Percentiles rank a stretch among this genome's conserved stretches.
Evolutionary conservation across 2,113 vertebrate species (phyloP).

Genomic region (Epinephelus fuscoguttatus): DNA sequence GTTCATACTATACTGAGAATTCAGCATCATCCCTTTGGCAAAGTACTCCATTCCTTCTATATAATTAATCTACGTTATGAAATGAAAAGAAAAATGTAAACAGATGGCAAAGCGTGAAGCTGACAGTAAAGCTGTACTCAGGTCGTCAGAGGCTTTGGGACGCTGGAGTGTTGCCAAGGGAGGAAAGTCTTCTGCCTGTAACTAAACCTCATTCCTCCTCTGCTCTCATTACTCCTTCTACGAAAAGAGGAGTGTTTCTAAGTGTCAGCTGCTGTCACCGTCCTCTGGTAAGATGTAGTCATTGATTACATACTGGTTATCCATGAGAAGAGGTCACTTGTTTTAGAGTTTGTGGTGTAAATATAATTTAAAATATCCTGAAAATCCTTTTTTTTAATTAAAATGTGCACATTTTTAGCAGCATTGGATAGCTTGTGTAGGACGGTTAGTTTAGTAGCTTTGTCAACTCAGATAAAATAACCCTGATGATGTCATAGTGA

Average conservation of each 20-base stretch:
- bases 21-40: slow-evolving; percentile 33
- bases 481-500: slow-evolving; percentile 11
- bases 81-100: slow-evolving; percentile 21
- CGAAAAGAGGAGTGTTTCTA: not conserved
- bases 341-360: not conserved
- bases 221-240: not conserved
- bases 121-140: not conserved
- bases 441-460: not conserved
- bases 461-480: not conserved
- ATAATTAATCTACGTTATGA: not conserved
- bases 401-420: not conserved
- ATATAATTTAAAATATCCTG: not conserved
- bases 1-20: not conserved
- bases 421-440: not conserved
- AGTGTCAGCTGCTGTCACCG: not conserved
- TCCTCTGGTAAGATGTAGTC: not conserved
- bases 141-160: not conserved
- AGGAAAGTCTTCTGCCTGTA: slow-evolving; percentile 7
- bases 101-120: not conserved
- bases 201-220: not conserved
- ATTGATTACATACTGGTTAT: not conserved
- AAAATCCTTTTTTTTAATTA: not conserved
- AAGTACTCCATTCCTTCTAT: slow-evolving; percentile 24
- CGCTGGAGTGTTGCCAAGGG: slow-evolving; percentile 4
- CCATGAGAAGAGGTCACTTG: not conserved